phyloP scores from a whole-genome alignment of 2,797 vertebrate genomes.

The Clarias fuscus region DNA sequence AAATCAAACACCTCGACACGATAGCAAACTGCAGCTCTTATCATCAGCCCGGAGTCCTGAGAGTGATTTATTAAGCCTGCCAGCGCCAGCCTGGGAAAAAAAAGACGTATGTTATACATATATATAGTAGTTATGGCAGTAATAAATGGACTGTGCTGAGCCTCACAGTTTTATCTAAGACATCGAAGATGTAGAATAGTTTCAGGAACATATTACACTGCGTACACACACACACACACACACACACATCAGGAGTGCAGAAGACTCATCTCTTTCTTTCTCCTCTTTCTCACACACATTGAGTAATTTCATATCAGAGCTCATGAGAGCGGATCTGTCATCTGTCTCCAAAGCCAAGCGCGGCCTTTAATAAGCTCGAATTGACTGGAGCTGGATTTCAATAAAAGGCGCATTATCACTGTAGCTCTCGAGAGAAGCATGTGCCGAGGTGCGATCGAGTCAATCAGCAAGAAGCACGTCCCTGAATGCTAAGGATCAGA shows the following conservation, averaged over 20 bases:
- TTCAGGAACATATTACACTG: constrained; percentile 15
- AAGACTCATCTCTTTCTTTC: background rate
- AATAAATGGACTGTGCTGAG: constrained; percentile 21
- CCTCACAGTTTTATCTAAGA: constrained; percentile 11
- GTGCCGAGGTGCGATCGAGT: constrained; percentile 52
- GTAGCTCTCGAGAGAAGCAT: constrained; percentile 58
- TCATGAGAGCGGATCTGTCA: constrained; percentile 18
- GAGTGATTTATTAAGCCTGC: constrained; percentile 40
- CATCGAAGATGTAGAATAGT: constrained; percentile 17
- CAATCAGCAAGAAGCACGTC: constrained; percentile 65
- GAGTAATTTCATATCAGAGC: constrained; percentile 36
- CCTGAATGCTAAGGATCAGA: constrained; percentile 55
- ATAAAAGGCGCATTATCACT: constrained; percentile 76
- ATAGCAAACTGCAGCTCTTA: constrained; percentile 24
- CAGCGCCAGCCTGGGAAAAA: background rate
- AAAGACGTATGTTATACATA: constrained; percentile 3
- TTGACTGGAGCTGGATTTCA: constrained; percentile 71
- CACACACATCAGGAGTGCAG: background rate
- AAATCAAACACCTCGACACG: constrained; percentile 32
- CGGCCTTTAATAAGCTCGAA: constrained; percentile 75
- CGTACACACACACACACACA: background rate
- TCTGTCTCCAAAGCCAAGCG: constrained; percentile 50
- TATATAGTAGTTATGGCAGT: constrained; percentile 12
- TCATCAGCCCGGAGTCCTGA: constrained; percentile 9
- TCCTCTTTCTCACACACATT: background rate